Base-by-base conservation (phyloP, 2,113 vertebrate species). In the Pogonocichla stellata region DNA sequence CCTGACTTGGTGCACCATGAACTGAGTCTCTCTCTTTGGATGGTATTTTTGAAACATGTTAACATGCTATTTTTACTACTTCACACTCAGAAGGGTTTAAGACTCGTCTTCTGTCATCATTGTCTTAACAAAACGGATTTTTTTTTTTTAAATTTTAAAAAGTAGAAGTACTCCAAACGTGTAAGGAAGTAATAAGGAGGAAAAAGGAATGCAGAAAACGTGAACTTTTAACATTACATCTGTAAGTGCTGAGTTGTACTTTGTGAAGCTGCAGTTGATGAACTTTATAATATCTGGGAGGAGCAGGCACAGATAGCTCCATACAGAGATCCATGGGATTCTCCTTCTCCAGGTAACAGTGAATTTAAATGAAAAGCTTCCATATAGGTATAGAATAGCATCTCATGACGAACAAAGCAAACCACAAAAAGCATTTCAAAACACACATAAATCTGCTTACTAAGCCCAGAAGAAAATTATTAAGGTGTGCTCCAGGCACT, bases 351-450 rank as follows among this genome's bases (percentile, higher is more conserved):
- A 40, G 33, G 2, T 23, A 78, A 5, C 19, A 33, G 14, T 43
- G 65, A 42, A 54, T 64, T 77, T 54, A 64, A 74, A 26, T 43
- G 14, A 60, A 66, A 28, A 80, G 13, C 7, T 89, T 61, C 25
- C 23, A 64, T 11, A 8, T 5, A 45, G 2, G 2, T 20, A 54
- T 14, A 23, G 10, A 78, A 43, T 6, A 42, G 6, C 33, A 33
- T 19, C n/a, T 51, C 31, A 48, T 6, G 12, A 10, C 2, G 12
- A 77, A 38, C 6, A 26, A 33, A 62, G 19, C 0, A 0, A 29
- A 16, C 9, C 11, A 51, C 19, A 29, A 12, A 38, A n/a, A 14
- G 1, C 9, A 36, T 45, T 42, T 3, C 2, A 17, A 53, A 79
- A 5, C 6, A 51, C 7, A 9, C 14, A 40, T 36, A 22, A 60